phyloP scores from a whole-genome alignment of 2,113 vertebrate genomes.

The Zootoca vivipara region DNA sequence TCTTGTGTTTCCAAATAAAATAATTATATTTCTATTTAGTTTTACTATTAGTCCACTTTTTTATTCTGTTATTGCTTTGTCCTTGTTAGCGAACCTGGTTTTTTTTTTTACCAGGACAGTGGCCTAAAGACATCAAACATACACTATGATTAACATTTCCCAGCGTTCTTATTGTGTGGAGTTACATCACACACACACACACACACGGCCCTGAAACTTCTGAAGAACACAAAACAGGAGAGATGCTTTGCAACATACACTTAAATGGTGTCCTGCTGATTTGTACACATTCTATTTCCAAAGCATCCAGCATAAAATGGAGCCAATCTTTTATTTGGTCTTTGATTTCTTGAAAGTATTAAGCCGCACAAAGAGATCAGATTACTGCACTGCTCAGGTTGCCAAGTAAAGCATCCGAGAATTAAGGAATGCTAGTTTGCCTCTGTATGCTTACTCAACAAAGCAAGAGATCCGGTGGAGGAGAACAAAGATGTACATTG shows the following conservation, averaged over 20 bases:
- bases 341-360: slow-evolving; percentile 8
- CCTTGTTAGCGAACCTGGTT: background rate
- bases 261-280: background rate
- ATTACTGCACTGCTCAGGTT: background rate
- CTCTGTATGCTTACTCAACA: background rate
- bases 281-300: background rate
- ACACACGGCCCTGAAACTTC: background rate
- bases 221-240: background rate
- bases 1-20: background rate
- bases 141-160: background rate
- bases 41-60: background rate
- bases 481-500: background rate
- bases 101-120: background rate
- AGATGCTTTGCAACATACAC: background rate
- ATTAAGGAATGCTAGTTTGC: background rate
- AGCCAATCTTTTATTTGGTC: background rate
- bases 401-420: background rate
- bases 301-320: background rate
- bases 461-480: background rate
- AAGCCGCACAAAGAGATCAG: background rate
- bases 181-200: background rate
- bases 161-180: background rate
- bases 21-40: background rate
- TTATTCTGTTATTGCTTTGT: background rate
- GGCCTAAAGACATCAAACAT: background rate